phyloP scores from a whole-genome alignment of 2,888 invertebrate genomes.

The Protophormia terraenovae region DNA sequence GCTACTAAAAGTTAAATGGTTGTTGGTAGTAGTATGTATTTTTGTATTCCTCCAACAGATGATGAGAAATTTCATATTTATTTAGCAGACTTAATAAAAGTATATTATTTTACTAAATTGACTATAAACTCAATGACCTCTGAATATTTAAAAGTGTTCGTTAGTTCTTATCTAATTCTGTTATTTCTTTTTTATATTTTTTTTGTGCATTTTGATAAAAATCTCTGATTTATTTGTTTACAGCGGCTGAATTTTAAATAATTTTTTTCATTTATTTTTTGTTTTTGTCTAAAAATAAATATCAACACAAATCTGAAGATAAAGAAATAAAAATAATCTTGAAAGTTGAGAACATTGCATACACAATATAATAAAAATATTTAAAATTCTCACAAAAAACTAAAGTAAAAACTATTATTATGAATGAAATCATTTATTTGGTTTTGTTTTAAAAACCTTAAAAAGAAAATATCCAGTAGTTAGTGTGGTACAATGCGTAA shows the following conservation, averaged over 20 bases:
- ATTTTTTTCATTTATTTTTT: not conserved
- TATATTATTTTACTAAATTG: not conserved
- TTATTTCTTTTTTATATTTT: not conserved
- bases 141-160: conserved; percentile 9
- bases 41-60: not conserved
- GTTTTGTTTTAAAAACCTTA: not conserved
- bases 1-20: not conserved
- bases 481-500: conserved; percentile 73
- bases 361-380: not conserved
- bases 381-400: conserved; percentile 45
- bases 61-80: conserved; percentile 2
- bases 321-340: conserved; percentile 38
- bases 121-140: conserved; percentile 26
- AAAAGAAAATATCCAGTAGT: not conserved
- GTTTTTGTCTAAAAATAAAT: conserved; percentile 28
- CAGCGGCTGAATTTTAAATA: conserved; percentile 51
- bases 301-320: conserved; percentile 26
- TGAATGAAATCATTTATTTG: conserved; percentile 68
- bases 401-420: conserved; percentile 37
- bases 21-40: not conserved
- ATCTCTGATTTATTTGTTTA: conserved; percentile 45
- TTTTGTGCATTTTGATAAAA: conserved; percentile 35
- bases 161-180: conserved; percentile 21
- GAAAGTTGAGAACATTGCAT: conserved; percentile 12
- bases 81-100: not conserved